Evolutionary conservation across 2,113 vertebrate species (phyloP), one percentile per base, ranked within the genome.

Genomic region (Pimephales promelas): DNA sequence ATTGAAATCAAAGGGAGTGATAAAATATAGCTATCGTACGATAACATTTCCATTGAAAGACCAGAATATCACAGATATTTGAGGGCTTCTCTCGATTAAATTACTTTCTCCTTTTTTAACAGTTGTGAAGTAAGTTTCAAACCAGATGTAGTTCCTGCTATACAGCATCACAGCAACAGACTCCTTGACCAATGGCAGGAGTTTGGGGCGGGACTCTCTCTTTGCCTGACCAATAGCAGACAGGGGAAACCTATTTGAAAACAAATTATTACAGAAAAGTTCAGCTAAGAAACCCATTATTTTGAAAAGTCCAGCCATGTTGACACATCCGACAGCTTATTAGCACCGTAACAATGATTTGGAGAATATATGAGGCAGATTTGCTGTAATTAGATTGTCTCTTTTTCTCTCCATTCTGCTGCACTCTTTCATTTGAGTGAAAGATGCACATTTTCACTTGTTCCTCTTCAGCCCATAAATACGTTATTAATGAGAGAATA

Each of bases 361-460:
- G 62, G 31, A 57, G 80, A 43, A 81, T 49, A 73, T 85, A 75
- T 76, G 68, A 82, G 83, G 26, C 24, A 80, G 54, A 74, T 85
- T 83, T 62, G 36, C 75, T 56, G 14, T 83, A 87, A 89, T 89
- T 86, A 85, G 62, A 87, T 84, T 45, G 40, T 81, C 59, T 77
- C 36, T 79, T 45, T 40, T 11, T 62, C 24, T 82, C 70, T 34
- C 80, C 77, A n/a, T 49, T 43, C 28, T 81, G 31, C 49, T 31
- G 85, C 49, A 59, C 52, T 34, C 45, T 52, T 82, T 28, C 47
- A 82, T 84, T 68, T 64, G 59, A 78, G 78, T 70, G 81, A 87
- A 83, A 81, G 75, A 74, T 49, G 40, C 77, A 76, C 75, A 71
- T 79, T 84, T 70, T 40, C 36, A 73, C 66, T 71, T 64, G 36